phyloP scores from a whole-genome alignment of 2,113 vertebrate genomes.

The Cervus canadensis region DNA sequence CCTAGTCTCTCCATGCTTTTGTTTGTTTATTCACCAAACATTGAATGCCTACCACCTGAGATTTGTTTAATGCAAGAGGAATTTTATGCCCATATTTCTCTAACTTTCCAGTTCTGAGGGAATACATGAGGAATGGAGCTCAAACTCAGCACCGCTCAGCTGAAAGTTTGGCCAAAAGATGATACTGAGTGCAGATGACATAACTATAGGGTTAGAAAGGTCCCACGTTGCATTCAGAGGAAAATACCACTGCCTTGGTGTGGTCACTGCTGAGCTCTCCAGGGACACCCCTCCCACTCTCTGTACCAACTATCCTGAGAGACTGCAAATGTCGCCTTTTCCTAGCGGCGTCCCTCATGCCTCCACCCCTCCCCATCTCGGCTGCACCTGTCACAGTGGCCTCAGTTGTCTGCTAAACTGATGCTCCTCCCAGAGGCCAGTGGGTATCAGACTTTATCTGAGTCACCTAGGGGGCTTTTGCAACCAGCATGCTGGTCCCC shows the following conservation, averaged over 20 bases:
- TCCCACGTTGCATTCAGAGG: neutral
- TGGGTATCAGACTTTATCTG: neutral
- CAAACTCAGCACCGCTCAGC: neutral
- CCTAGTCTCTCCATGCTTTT: neutral
- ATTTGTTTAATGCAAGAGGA: neutral
- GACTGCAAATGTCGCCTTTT: neutral
- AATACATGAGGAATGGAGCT: neutral
- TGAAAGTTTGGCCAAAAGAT: neutral
- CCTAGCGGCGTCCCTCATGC: neutral
- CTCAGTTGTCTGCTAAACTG: neutral
- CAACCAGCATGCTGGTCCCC: neutral
- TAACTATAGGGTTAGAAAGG: neutral
- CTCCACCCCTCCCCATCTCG: neutral
- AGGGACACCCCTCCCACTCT: neutral
- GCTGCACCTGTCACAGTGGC: neutral
- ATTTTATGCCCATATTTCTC: neutral
- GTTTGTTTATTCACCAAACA: neutral
- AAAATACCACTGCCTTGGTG: neutral
- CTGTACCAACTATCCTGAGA: neutral
- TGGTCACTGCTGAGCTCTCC: neutral
- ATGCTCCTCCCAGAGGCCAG: constrained; percentile 24
- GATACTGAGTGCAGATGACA: neutral
- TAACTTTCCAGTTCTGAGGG: neutral
- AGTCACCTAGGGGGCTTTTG: neutral
- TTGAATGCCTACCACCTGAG: neutral